Evolutionary conservation across 2,113 vertebrate genomes (phyloP).

Genomic region (Calypte anna): DNA sequence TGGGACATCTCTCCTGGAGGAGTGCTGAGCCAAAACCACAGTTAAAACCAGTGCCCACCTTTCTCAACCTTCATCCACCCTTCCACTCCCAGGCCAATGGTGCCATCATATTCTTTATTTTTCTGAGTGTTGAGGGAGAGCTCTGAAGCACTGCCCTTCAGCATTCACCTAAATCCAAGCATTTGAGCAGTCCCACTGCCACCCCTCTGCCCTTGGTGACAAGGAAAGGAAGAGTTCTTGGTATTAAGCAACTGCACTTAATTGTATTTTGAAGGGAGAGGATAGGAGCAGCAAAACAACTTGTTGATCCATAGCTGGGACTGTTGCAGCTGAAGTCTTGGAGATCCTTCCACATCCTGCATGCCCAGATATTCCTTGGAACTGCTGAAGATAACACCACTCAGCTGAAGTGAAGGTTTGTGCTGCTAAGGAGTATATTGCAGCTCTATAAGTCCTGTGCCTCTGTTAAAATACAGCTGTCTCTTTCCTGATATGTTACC

Average conservation of each 20-base stretch:
- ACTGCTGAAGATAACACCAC: background rate
- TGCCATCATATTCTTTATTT: background rate
- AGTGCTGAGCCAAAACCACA: background rate
- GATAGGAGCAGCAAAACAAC: background rate
- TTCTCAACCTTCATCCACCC: background rate
- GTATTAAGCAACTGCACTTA: background rate
- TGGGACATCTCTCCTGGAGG: background rate
- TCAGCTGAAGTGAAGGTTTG: background rate
- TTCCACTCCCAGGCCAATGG: background rate
- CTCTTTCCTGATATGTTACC: background rate
- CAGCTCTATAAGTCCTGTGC: background rate
- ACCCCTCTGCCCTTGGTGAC: background rate
- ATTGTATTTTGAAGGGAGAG: background rate
- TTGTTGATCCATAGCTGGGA: background rate
- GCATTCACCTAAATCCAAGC: background rate
- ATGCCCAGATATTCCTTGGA: background rate
- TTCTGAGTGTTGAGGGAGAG: background rate
- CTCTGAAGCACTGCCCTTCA: background rate
- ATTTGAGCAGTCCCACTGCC: background rate
- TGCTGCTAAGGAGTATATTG: background rate
- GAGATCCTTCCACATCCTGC: background rate
- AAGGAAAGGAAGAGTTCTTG: background rate
- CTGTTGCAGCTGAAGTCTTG: background rate
- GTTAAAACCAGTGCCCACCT: background rate
- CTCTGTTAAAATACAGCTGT: constrained; percentile 1